phyloP scores from a whole-genome alignment of 2,888 invertebrate genomes.

The Ophion slaviceki region DNA sequence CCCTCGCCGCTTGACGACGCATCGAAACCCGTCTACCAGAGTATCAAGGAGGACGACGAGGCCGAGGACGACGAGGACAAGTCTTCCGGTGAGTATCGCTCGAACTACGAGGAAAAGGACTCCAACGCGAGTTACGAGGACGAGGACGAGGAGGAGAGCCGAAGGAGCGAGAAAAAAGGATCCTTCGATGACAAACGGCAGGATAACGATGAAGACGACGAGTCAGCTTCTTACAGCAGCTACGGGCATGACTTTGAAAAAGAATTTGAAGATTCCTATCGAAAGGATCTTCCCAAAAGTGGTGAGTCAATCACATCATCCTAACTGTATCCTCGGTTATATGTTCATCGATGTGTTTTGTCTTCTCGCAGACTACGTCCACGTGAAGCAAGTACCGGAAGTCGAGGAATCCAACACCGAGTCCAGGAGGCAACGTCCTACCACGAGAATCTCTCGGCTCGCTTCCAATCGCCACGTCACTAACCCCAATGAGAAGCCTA shows the following conservation, averaged over 20 bases:
- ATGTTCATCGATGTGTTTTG: neutral
- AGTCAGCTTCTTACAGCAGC: conserved; percentile 59
- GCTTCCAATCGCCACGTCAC: conserved; percentile 49
- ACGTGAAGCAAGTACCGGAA: conserved; percentile 72
- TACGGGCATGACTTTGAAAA: conserved; percentile 73
- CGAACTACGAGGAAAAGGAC: conserved; percentile 32
- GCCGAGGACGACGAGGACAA: conserved; percentile 67
- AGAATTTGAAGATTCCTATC: conserved; percentile 75
- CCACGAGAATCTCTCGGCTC: neutral
- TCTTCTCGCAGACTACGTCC: conserved; percentile 70
- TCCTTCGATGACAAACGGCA: conserved; percentile 46
- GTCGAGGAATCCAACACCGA: conserved; percentile 66
- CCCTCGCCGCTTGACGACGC: neutral
- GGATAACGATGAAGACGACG: conserved; percentile 64
- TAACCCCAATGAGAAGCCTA: conserved; percentile 57
- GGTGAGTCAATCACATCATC: conserved; percentile 65
- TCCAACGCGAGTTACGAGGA: conserved; percentile 67
- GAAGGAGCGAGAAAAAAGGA: conserved; percentile 69
- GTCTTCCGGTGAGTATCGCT: conserved; percentile 52
- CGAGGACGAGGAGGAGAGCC: conserved; percentile 71
- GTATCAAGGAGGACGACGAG: conserved; percentile 68
- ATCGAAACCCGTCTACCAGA: conserved; percentile 52
- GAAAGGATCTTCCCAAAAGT: conserved; percentile 69
- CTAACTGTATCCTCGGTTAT: neutral
- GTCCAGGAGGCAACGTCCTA: conserved; percentile 19